phyloP scores from a whole-genome alignment of 2,113 vertebrate species.

The Ctenodactylus gundi region DNA sequence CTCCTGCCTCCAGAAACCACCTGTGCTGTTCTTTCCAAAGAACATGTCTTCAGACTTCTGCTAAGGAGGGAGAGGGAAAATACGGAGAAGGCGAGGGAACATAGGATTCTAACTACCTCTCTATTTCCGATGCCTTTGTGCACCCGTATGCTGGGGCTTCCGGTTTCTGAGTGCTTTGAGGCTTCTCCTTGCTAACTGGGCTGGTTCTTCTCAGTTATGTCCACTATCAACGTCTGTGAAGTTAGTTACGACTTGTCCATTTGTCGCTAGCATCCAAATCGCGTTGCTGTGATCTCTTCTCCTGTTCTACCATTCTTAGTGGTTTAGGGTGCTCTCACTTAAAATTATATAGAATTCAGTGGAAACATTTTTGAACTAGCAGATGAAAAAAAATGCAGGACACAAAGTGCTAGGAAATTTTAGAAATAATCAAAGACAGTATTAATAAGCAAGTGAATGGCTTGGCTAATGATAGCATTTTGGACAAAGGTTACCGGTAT shows the following conservation, averaged over 20 bases:
- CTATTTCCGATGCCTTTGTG: background rate
- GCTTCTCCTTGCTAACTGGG: background rate
- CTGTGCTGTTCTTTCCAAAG: background rate
- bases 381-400: background rate
- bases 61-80: no score
- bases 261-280: background rate
- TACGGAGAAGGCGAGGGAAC: background rate
- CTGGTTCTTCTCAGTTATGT: background rate
- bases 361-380: background rate
- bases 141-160: background rate
- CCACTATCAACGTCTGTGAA: background rate
- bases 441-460: background rate
- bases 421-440: background rate
- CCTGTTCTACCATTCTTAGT: background rate
- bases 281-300: background rate
- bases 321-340: background rate
- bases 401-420: background rate
- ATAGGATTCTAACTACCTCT: background rate
- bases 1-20: background rate
- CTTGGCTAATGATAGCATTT: background rate
- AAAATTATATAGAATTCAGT: background rate
- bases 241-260: background rate
- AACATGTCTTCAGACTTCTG: background rate
- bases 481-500: background rate
- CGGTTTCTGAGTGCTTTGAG: background rate